Base-by-base conservation (phyloP, 2,113 vertebrate genomes). In the Perccottus glenii region DNA sequence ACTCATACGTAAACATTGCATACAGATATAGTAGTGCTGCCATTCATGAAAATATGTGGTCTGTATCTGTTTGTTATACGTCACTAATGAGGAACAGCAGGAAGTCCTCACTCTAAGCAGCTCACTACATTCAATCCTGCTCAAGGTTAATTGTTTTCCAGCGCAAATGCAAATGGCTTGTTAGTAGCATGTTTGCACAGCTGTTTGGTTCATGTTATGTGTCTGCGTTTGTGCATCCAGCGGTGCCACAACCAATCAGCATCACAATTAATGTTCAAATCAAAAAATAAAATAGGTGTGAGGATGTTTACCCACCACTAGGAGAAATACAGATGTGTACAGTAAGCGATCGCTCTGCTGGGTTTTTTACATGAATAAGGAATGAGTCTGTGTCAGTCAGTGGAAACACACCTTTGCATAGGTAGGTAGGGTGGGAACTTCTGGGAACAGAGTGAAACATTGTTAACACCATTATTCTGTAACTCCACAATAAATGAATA, bases 81-180 rank as follows among this genome's bases (percentile, higher is more conserved):
- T 65, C 57, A 57, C 70, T 85, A 78, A 85, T 50, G 74, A 79
- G 70, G 57, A 81, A 61, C 70, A 84, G 72, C 75, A 77, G 79
- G 77, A 72, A 27, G 50, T 33, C 45, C 43, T 33, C 19, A 9
- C 63, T 74, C 73, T 27, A 27, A 27, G 19, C 19, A 15, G 62
- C 43, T 55, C 50, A 55, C 52, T 0, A 50, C 35, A 58, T 75
- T 56, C 58, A 68, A 75, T 79, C 81, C 56, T 49, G 68, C 68
- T 78, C 63, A 87, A 85, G 83, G 82, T 82, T 86, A 85, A 86
- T 82, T 66, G 66, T 76, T 72, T 84, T 82, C 67, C 58, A 51
- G 52, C 66, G 68, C 63, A 68, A 45, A 77, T 47, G 16, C 64
- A 80, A 69, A 84, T 67, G 61, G 70, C 68, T 78, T 71, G 61